phyloP scores from a whole-genome alignment of 2,888 invertebrate species.

The Opisthograptis luteolata region DNA sequence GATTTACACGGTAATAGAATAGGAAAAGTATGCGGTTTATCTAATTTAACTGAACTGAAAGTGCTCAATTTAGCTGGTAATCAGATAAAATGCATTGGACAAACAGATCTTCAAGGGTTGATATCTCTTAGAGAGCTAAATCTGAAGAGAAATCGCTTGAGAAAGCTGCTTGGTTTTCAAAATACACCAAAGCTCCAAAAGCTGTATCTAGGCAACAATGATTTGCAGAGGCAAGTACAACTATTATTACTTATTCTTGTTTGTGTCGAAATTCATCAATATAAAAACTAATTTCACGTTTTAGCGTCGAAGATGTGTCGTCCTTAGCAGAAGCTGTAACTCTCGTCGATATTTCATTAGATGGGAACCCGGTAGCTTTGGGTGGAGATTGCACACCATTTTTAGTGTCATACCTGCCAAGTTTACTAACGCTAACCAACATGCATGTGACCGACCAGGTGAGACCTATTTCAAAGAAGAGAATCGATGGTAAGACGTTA shows the following conservation, averaged over 20 bases:
- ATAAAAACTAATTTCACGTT: slow-evolving; percentile 19
- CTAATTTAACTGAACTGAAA: slow-evolving; percentile 89
- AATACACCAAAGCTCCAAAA: slow-evolving; percentile 90
- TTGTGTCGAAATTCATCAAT: not conserved
- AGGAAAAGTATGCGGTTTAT: slow-evolving; percentile 88
- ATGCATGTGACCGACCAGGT: slow-evolving; percentile 92
- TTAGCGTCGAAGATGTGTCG: slow-evolving; percentile 93
- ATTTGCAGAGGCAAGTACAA: slow-evolving; percentile 79
- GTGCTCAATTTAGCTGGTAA: slow-evolving; percentile 97
- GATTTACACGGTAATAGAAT: slow-evolving; percentile 98
- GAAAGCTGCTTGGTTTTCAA: slow-evolving; percentile 91
- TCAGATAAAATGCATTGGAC: slow-evolving; percentile 90
- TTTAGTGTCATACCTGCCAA: slow-evolving; percentile 91
- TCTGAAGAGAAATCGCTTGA: slow-evolving; percentile 92
- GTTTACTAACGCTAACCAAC: slow-evolving; percentile 88
- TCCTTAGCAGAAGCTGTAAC: slow-evolving; percentile 91
- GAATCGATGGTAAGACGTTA: no score
- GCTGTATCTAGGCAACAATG: slow-evolving; percentile 93
- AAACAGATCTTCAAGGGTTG: slow-evolving; percentile 91
- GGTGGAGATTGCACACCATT: slow-evolving; percentile 93
- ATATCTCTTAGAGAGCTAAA: slow-evolving; percentile 93
- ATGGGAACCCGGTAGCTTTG: slow-evolving; percentile 92
- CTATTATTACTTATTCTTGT: not conserved
- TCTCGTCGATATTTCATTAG: slow-evolving; percentile 93
- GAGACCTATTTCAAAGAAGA: slow-evolving; percentile 19